Evolutionary conservation across 1,140 invertebrate species (phyloP).

Genomic region (Hypothenemus hampei): DNA sequence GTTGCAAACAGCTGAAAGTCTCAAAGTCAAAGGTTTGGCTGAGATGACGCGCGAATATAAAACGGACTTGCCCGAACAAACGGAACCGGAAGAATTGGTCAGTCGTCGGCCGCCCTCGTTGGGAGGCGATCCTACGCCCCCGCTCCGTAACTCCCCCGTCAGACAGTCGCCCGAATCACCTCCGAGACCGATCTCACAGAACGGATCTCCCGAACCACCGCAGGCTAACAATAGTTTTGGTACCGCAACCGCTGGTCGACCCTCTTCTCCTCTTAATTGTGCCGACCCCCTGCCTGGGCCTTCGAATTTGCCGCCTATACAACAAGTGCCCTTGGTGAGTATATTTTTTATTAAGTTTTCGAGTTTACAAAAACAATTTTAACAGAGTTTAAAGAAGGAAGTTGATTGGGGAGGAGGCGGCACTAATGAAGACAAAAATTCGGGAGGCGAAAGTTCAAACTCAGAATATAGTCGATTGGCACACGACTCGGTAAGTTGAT

Average conservation of each 20-base stretch:
- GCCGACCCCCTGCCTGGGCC: constrained; percentile 68
- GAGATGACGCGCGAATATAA: constrained; percentile 68
- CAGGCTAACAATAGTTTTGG: constrained; percentile 19
- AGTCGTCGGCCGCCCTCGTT: constrained; percentile 31
- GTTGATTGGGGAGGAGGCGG: constrained; percentile 78
- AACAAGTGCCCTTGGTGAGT: constrained; percentile 79
- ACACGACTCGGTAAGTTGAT: constrained; percentile 72
- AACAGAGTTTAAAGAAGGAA: constrained; percentile 82
- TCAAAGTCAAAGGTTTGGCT: constrained; percentile 80
- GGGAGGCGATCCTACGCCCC: constrained; percentile 22
- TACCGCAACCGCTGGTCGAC: constrained; percentile 19
- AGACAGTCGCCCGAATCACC: constrained; percentile 31
- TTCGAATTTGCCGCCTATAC: constrained; percentile 73
- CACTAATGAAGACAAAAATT: constrained; percentile 73
- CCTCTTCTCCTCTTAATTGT: constrained; percentile 59
- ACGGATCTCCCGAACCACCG: constrained; percentile 25
- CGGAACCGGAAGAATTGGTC: constrained; percentile 43
- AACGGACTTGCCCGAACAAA: constrained; percentile 40
- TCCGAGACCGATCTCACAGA: constrained; percentile 28
- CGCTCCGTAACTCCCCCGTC: constrained; percentile 27
- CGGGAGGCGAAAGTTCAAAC: constrained; percentile 66
- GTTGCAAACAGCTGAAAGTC: constrained; percentile 87
- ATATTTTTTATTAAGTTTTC: not conserved
- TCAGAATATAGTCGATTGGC: constrained; percentile 67
- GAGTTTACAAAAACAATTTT: not conserved